phyloP scores from a whole-genome alignment of 2,113 vertebrate genomes.

The Propithecus coquereli region DNA sequence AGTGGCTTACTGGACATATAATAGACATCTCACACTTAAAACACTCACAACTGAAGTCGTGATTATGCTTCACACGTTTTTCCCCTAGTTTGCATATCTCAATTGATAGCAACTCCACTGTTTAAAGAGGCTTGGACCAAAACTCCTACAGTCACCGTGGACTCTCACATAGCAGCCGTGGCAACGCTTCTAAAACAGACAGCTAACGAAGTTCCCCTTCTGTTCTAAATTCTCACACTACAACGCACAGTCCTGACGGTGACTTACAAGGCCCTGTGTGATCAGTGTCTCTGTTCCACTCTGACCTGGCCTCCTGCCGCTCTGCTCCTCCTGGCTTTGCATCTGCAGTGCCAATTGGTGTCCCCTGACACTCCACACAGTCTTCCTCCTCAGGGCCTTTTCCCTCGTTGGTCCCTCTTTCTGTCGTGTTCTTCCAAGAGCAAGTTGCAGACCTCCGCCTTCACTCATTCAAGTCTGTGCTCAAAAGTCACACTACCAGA shows the following conservation, averaged over 20 bases:
- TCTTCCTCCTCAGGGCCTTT: not conserved
- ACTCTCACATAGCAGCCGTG: not conserved
- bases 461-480: not conserved
- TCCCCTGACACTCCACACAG: fast-evolving
- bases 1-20: no score
- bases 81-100: not conserved
- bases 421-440: not conserved
- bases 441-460: not conserved
- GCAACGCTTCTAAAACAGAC: not conserved
- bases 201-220: not conserved
- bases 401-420: fast-evolving
- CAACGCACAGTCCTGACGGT: not conserved
- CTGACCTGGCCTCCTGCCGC: not conserved
- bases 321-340: not conserved
- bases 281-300: fast-evolving
- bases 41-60: not conserved
- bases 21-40: not conserved
- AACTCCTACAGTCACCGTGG: not conserved
- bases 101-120: not conserved
- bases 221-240: not conserved
- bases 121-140: not conserved
- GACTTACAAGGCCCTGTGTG: no score
- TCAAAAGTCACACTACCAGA: not conserved
- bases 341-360: no score
- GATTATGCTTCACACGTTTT: not conserved